phyloP scores from a whole-genome alignment of 1,140 invertebrate genomes.

The Sminthurides bifidus region DNA sequence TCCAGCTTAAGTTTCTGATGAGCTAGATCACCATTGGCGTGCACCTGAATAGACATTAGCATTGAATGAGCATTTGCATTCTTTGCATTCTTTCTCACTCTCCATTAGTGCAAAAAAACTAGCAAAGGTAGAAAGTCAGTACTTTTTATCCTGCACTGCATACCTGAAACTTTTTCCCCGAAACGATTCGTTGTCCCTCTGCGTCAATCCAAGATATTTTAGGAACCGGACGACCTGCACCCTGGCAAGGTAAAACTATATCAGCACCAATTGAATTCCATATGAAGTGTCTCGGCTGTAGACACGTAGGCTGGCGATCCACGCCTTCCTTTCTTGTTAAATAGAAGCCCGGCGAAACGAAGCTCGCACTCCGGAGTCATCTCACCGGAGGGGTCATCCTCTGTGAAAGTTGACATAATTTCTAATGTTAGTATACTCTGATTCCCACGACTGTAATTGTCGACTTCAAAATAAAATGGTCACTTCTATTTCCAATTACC shows the following conservation, averaged over 20 bases:
- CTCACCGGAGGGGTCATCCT: conserved; percentile 7
- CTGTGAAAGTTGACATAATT: conserved; percentile 4
- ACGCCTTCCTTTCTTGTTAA: conserved; percentile 12
- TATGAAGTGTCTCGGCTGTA: conserved; percentile 37
- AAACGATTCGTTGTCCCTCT: conserved; percentile 42
- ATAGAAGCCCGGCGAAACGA: neutral
- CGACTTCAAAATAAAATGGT: neutral
- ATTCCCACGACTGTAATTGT: neutral
- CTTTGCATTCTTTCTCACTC: neutral
- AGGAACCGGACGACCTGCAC: conserved; percentile 49
- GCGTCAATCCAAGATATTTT: conserved; percentile 53
- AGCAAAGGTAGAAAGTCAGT: too few relatives aligned
- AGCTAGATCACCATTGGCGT: conserved; percentile 59
- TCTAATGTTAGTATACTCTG: too few relatives aligned
- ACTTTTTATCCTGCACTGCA: conserved; percentile 13
- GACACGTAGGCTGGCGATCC: conserved; percentile 37
- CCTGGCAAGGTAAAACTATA: conserved; percentile 56
- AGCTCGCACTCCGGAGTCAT: conserved; percentile 13
- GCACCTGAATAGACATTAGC: conserved; percentile 39
- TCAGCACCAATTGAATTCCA: conserved; percentile 47
- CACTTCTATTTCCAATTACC: neutral
- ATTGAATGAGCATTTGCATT: neutral
- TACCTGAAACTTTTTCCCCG: conserved; percentile 40
- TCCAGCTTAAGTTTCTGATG: conserved; percentile 55
- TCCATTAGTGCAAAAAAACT: conserved; percentile 2